These are phyloP conservation scores for Thecophora atra DNA, from an alignment of 2,888 invertebrate species.

Conservation along the genomic window DNA sequence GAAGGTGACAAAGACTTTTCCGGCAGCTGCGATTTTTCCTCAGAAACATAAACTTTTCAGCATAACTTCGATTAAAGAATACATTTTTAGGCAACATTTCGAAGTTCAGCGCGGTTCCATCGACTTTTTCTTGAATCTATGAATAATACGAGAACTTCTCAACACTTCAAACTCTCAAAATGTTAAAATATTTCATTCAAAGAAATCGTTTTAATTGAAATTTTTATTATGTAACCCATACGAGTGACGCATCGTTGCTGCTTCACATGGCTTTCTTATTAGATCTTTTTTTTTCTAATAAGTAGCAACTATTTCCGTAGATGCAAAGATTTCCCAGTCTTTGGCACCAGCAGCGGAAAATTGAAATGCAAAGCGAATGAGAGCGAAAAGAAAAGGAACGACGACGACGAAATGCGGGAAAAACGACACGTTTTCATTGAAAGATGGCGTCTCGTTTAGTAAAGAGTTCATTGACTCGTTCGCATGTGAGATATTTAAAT, in stretches of 20 bases:
- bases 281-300: not conserved
- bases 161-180: no score
- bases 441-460: constrained; percentile 1
- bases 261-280: not conserved
- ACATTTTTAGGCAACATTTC: no score
- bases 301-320: constrained; percentile 3
- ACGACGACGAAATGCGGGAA: not conserved
- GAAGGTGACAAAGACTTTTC: no score
- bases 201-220: not conserved
- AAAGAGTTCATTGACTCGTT: constrained; percentile 33
- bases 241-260: constrained; percentile 28
- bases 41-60: no score
- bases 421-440: constrained; percentile 11
- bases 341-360: constrained; percentile 12
- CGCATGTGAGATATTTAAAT: not conserved
- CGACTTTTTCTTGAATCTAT: constrained; percentile 1
- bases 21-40: not conserved
- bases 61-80: no score
- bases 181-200: not conserved
- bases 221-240: constrained; percentile 9
- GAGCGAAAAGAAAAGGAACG: not conserved
- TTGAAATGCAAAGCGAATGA: not conserved
- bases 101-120: not conserved
- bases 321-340: not conserved
- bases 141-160: not conserved